Evolutionary conservation across 2,797 vertebrate species (phyloP), one percentile per base, ranked within the genome.

Genomic region (Lacerta viridis): DNA sequence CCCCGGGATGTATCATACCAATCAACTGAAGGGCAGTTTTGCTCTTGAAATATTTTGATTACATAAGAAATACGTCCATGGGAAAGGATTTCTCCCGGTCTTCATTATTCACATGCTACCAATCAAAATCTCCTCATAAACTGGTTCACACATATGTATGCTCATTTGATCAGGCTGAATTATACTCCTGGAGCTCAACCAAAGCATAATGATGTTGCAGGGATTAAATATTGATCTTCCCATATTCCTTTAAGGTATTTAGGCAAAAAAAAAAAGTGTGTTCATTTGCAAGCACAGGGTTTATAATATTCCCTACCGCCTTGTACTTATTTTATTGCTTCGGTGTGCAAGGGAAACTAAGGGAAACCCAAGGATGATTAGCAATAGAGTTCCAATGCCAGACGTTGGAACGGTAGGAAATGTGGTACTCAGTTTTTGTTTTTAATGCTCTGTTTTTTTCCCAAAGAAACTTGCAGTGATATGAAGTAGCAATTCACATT

Each of bases 181-280:
- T 91, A 87, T 90, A 92, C 83, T 93, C 90, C 84, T 88, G 82
- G n/a, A 90, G 85, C 68, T 86, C 50, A 80, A 15, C 9, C 23
- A 39, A 80, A 84, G 61, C 83, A 83, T 90, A 92, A 93, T 72
- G 89, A 79, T 80, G 88, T 68, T 90, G 76, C 69, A 90, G 92
- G 95, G 90, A 95, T 96, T 96, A 95, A 91, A 93, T 92, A 95
- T 95, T 95, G 93, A 96, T 95, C 95, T 96, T 93, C 7, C 27
- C 46, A 90, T 91, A 75, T 92, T 89, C 89, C 29, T 93, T 91
- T 80, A 93, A 91, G 90, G 88, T 92, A 91, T 91, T 93, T 87
- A 92, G 46, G 81, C 29, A 25, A 4, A 76, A 88, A 83, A 91
- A n/a, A n/a, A n/a, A 4, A n/a, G 71, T 89, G 91, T 15, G 50